Base-by-base conservation (phyloP, 2,797 vertebrate species). In the Rhinichthys osculus region DNA sequence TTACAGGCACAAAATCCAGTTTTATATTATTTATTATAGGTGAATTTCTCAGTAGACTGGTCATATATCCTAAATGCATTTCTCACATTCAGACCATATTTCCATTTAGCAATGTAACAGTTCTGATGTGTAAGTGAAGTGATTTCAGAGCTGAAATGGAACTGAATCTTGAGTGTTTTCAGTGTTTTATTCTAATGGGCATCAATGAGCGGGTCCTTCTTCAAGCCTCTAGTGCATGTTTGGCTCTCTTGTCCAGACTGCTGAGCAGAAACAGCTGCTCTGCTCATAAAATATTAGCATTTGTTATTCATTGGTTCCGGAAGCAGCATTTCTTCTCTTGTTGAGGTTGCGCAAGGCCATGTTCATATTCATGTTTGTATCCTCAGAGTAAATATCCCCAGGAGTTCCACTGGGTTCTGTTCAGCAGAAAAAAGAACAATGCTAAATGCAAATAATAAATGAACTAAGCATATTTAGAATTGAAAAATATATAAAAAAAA, bases 221-320 rank as follows among this genome's bases (percentile, higher is more conserved):
- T 59, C 17, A 5, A 74, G 54, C 17, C 64, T 47, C 50, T 69
- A 16, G 57, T n/a, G 78, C 14, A 38, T 77, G 73, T 71, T 81
- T 50, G 50, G 78, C 44, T 47, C 47, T 81, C 67, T 78, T 70
- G 23, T 73, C 54, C 40, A 50, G 14, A 71, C 44, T 9, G 72
- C 47, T 91, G 88, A 87, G 88, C 88, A 90, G 91, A 90, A 90
- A 93, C 94, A 95, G 95, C 94, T 95, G 93, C 92, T 81, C 80
- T 71, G 91, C 89, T 89, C 90, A 87, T 89, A 90, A 90, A 91
- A 89, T 88, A 74, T 82, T 90, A 64, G 87, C 67, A 85, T 90
- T 87, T 78, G 82, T 91, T 91, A 90, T 87, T 90, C 87, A 88
- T 87, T 86, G 42, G 89, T 86, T 90, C 54, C 38, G 73, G 79